Base-by-base conservation (phyloP, 2,888 invertebrate genomes). In the Drosophila aldrichi region DNA sequence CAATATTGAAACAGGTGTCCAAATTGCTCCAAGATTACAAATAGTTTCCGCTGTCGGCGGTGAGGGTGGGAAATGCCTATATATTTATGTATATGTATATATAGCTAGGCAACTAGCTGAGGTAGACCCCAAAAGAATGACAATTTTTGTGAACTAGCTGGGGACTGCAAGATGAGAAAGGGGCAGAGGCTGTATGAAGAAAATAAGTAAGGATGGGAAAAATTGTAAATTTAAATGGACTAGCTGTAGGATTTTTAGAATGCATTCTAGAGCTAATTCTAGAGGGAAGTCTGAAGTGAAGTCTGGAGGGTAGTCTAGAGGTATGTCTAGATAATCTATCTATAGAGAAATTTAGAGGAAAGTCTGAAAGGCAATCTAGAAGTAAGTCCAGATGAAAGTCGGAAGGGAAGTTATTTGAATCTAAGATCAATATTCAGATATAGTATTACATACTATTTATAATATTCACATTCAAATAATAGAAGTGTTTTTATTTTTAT, bases 1-100 rank as follows among this genome's bases (percentile, higher is more conserved):
- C 87, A 80, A 81, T 87, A 85, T 87, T 83, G 87, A 83, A 89
- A 87, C 83, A 84, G 83, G 89, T 89, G 88, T 84, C 89, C 89
- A 65, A 77, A 80, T 78, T 68, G 81, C 77, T 40, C 62, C 32
- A 62, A 70, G 80, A 77, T 77, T 77, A 79, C 77, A 77, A 77
- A 77, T 79, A 77, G 77, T 77, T 77, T 79, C 76, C 76, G 62
- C 60, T 76, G 65, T 34, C 64, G 3, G 16, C 3, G 4, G 4
- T 9, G 25, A n/a, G 46, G 16, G 25, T n/a, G 46, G 46, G 4
- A 22, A 22, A 14, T 14, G 3, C 7, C 22, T 41, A 40, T 40
- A 9, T 40, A 40, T 3, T 2, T n/a, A 40, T 0, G 3, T n/a
- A n/a, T 9, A 9, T 2, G 7, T 5, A 43, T 20, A 20, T 40